A percentile compares a stretch with the other conserved stretches of the same genome.
Evolutionary conservation across 2,797 vertebrate species (phyloP).

Genomic region (Chelidonichthys spinosus): DNA sequence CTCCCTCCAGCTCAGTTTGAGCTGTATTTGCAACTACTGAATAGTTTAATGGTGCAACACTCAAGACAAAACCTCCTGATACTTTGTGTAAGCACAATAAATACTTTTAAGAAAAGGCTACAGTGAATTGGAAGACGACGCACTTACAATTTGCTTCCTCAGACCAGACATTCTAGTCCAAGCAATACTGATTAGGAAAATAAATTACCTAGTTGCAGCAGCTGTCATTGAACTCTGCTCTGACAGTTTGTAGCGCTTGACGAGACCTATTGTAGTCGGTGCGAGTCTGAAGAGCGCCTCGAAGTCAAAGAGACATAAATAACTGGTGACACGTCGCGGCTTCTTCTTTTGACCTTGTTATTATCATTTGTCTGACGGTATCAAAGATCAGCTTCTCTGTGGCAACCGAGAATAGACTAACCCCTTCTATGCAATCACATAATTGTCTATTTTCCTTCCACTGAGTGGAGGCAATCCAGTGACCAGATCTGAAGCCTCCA

Average conservation of each 20-base stretch:
- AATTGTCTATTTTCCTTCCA: neutral
- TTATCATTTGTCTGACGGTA: conserved; percentile 36
- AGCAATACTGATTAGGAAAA: neutral
- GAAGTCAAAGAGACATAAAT: conserved; percentile 51
- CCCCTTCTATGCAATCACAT: neutral
- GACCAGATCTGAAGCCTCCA: neutral
- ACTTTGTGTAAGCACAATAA: neutral
- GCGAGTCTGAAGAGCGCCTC: conserved; percentile 39
- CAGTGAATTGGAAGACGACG: neutral
- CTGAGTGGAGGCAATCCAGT: too few species aligned
- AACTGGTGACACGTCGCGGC: conserved; percentile 30
- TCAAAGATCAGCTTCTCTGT: conserved; percentile 47
- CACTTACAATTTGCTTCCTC: neutral
- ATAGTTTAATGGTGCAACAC: neutral
- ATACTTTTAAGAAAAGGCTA: neutral
- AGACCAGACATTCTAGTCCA: neutral
- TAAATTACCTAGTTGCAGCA: neutral
- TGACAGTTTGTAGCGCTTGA: conserved; percentile 2
- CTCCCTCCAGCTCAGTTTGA: neutral
- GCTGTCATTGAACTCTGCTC: neutral
- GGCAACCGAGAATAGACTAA: conserved; percentile 10
- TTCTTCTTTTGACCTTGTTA: conserved; percentile 46
- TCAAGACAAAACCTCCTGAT: neutral
- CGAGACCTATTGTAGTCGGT: conserved; percentile 15
- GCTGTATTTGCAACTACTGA: neutral